These are phyloP conservation scores for Myotis planiceps DNA, from an alignment of 2,797 vertebrate species.

Conservation along the genomic window DNA sequence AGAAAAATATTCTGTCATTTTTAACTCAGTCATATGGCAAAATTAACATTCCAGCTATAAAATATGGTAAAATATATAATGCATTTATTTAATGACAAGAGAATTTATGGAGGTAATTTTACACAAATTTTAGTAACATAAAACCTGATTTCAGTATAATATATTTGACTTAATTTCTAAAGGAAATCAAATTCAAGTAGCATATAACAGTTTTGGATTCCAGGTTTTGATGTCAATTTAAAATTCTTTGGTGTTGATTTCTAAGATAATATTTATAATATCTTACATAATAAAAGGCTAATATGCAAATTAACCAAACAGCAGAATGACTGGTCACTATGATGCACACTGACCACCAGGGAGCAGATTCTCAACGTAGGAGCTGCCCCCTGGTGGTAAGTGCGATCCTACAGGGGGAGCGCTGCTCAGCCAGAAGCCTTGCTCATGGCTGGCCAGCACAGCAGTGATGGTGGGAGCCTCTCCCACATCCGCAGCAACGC, in stretches of 20 bases:
- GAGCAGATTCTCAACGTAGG: too few species aligned
- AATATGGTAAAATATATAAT: neutral
- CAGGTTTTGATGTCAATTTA: conserved; percentile 2
- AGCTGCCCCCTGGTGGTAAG: too few species aligned
- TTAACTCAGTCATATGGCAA: neutral
- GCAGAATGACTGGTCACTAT: too few species aligned
- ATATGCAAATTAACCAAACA: too few species aligned
- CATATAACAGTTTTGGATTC: conserved; percentile 21
- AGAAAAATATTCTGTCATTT: conserved; percentile 50
- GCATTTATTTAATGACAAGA: conserved; percentile 14
- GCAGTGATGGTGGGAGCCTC: too few species aligned
- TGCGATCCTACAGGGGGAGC: too few species aligned
- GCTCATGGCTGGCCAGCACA: too few species aligned
- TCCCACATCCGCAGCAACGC: too few species aligned
- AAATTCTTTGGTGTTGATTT: conserved; percentile 15
- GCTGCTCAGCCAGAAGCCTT: too few species aligned
- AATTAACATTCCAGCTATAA: conserved; percentile 35
- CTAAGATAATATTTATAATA: conserved; percentile 1
- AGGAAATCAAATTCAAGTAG: conserved; percentile 25
- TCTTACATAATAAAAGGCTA: neutral
- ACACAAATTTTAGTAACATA: neutral
- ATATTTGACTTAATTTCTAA: neutral
- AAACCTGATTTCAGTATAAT: neutral
- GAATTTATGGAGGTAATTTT: neutral
- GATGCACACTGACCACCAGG: too few species aligned